Evolutionary conservation across 2,888 invertebrate species (phyloP).

Genomic region (Pammene aurita): DNA sequence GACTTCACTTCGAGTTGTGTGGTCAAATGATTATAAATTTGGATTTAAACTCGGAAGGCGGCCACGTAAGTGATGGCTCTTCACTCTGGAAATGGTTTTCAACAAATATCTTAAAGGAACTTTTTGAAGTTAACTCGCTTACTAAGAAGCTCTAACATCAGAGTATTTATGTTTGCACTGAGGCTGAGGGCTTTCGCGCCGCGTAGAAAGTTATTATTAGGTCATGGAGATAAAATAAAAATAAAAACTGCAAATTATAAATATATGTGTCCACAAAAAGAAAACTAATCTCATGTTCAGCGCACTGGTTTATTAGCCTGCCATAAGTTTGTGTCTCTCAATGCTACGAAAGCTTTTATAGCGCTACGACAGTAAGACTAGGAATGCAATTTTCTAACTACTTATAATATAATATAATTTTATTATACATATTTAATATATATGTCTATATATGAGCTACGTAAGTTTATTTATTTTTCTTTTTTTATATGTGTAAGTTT

Average conservation of each 20-base stretch:
- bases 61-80: conserved; percentile 37
- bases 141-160: conserved; percentile 26
- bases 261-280: too few relatives aligned
- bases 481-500: too few relatives aligned
- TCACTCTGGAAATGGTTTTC: conserved; percentile 34
- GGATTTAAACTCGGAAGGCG: conserved; percentile 33
- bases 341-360: not conserved
- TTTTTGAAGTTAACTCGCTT: conserved; percentile 30
- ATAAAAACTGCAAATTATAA: not conserved
- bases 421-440: too few relatives aligned
- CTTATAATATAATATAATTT: too few relatives aligned
- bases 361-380: too few relatives aligned
- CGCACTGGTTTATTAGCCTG: too few relatives aligned
- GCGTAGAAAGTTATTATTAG: too few relatives aligned
- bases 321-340: not conserved
- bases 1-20: not conserved
- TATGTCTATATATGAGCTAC: too few relatives aligned
- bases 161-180: conserved; percentile 24
- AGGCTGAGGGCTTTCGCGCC: not conserved
- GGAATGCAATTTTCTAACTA: too few relatives aligned
- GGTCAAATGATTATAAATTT: conserved; percentile 22
- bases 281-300: too few relatives aligned
- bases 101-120: conserved; percentile 35
- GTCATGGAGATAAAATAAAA: too few relatives aligned
- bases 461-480: too few relatives aligned